Evolutionary conservation across 1,140 invertebrate species (phyloP).

Genomic region (Aethina tumida): DNA sequence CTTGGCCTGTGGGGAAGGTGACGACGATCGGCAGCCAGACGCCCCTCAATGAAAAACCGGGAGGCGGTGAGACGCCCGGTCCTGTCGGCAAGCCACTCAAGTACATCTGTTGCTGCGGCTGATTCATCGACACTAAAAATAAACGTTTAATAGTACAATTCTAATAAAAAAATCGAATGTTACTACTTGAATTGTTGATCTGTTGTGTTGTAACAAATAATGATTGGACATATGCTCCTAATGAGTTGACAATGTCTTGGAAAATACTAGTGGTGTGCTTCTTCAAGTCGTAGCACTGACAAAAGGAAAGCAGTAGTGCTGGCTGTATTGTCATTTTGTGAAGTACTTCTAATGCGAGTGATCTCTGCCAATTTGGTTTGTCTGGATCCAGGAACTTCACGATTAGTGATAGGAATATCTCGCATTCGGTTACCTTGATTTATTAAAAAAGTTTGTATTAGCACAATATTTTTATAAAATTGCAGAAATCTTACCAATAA

Average conservation of each 20-base stretch:
- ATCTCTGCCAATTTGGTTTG: slow-evolving; percentile 91
- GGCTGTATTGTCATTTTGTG: slow-evolving; percentile 89
- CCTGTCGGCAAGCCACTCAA: slow-evolving; percentile 56
- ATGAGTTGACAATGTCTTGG: slow-evolving; percentile 89
- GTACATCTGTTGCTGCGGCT: slow-evolving; percentile 58
- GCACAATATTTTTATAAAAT: slow-evolving; percentile 3
- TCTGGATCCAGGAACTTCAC: slow-evolving; percentile 96
- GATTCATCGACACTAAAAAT: slow-evolving; percentile 27
- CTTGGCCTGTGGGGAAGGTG: slow-evolving; percentile 72
- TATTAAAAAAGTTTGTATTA: slow-evolving; percentile 11
- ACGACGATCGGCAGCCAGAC: slow-evolving; percentile 83
- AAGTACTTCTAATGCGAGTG: slow-evolving; percentile 88
- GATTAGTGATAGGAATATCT: slow-evolving; percentile 94
- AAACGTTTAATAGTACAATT: slow-evolving; percentile 2
- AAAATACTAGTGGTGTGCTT: slow-evolving; percentile 89
- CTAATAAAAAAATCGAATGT: slow-evolving; percentile 6
- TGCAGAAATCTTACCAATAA: slow-evolving; percentile 59
- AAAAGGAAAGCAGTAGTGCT: slow-evolving; percentile 80
- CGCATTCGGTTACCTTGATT: slow-evolving; percentile 86
- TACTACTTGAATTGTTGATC: slow-evolving; percentile 39
- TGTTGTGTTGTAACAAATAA: slow-evolving; percentile 66
- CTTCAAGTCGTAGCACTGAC: slow-evolving; percentile 88
- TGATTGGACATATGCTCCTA: slow-evolving; percentile 92
- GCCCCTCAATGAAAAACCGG: slow-evolving; percentile 86
- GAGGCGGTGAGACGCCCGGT: slow-evolving; percentile 73